These are phyloP conservation scores for Lanius collurio DNA, from an alignment of 2,113 vertebrate genomes.

Conservation along the genomic window DNA sequence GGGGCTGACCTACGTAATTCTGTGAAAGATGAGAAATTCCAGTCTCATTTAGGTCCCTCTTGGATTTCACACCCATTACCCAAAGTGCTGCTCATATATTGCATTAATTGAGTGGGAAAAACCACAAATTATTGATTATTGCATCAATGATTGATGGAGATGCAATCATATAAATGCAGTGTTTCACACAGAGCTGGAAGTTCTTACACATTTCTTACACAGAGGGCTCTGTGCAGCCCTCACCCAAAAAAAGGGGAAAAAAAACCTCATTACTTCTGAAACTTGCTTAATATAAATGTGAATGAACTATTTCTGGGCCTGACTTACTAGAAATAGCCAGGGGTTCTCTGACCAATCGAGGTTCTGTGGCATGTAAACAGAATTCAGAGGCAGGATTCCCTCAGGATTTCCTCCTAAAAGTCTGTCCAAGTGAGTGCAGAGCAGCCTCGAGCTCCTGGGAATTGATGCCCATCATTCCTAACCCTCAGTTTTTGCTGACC, in stretches of 20 bases:
- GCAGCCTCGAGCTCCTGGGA: background rate
- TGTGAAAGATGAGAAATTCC: background rate
- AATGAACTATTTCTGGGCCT: background rate
- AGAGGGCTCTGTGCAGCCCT: background rate
- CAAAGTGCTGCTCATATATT: background rate
- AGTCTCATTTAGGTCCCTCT: background rate
- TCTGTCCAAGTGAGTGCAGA: constrained; percentile 3
- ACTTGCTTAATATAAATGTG: background rate
- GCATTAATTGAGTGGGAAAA: background rate
- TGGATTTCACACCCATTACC: background rate
- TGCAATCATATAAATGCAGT: background rate
- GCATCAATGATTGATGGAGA: background rate
- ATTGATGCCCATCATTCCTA: constrained; percentile 21
- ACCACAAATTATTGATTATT: background rate
- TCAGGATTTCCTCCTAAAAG: constrained; percentile 18
- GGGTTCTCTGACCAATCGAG: constrained; percentile 40
- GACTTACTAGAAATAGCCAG: background rate
- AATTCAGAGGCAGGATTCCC: constrained; percentile 3
- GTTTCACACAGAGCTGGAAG: background rate
- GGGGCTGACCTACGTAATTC: background rate
- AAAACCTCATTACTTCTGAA: background rate
- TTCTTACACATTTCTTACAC: background rate
- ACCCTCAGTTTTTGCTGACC: background rate
- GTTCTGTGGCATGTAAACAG: constrained; percentile 1
- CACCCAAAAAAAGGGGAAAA: background rate